phyloP scores from a whole-genome alignment of 2,888 invertebrate species.

The Poecilus cupreus region DNA sequence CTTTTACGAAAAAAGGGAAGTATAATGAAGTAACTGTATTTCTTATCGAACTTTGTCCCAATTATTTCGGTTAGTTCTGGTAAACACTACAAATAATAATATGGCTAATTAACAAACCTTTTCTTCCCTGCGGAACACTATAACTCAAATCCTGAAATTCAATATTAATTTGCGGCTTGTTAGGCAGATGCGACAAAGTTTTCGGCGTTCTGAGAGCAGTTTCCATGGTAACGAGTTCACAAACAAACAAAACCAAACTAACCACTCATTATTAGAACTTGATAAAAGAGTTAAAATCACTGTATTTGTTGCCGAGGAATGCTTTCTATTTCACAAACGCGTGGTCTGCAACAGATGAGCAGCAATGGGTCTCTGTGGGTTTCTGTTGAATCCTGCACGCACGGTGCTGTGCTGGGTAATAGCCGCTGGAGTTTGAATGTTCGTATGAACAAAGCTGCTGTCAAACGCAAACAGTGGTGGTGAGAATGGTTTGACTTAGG shows the following conservation, averaged over 20 bases:
- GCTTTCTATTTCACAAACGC: constrained; percentile 11
- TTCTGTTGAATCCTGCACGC: not conserved
- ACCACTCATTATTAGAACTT: not conserved
- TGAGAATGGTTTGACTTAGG: too few species aligned
- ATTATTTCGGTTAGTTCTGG: too few species aligned
- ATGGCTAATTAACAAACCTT: constrained; percentile 71
- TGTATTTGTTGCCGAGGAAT: not conserved
- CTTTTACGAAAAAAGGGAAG: too few species aligned
- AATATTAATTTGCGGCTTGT: constrained; percentile 84
- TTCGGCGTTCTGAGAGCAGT: not conserved
- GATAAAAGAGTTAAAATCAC: not conserved
- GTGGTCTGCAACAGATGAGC: not conserved
- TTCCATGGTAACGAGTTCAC: constrained; percentile 29
- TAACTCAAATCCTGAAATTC: constrained; percentile 90
- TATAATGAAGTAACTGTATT: too few species aligned
- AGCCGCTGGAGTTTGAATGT: too few species aligned
- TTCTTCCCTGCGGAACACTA: constrained; percentile 83
- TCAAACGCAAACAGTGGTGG: too few species aligned
- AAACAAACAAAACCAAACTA: constrained; percentile 20
- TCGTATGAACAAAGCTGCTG: too few species aligned
- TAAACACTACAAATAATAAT: too few species aligned
- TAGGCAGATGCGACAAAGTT: constrained; percentile 76
- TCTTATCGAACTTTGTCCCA: too few species aligned
- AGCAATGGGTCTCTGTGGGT: not conserved
- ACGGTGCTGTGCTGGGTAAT: not conserved